phyloP scores from a whole-genome alignment of 2,888 invertebrate species.

The Abrostola tripartita region DNA sequence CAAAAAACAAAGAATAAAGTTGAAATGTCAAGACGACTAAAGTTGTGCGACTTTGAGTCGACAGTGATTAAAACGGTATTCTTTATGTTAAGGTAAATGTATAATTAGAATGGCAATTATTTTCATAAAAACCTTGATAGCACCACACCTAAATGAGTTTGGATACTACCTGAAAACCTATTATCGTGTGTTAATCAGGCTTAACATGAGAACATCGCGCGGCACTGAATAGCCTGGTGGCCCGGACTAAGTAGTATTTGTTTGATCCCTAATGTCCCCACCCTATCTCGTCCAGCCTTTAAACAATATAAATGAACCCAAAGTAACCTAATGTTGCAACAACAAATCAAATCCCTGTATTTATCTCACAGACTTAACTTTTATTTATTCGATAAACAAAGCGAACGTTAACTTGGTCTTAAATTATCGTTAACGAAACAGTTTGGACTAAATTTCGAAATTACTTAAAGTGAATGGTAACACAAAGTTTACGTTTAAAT shows the following conservation, averaged over 20 bases:
- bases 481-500: slow-evolving; percentile 38
- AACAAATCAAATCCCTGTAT: neutral
- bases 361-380: slow-evolving; percentile 1
- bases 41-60: no score
- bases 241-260: slow-evolving; percentile 16
- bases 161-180: neutral
- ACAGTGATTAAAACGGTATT: no score
- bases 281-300: slow-evolving; percentile 6
- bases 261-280: slow-evolving; percentile 14
- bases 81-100: no score
- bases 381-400: neutral
- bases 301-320: slow-evolving; percentile 8
- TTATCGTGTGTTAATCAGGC: neutral
- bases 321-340: neutral
- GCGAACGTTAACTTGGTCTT: neutral
- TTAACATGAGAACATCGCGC: slow-evolving; percentile 7
- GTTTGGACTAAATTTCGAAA: slow-evolving; percentile 24
- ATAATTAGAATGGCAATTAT: no score
- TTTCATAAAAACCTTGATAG: no score
- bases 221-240: slow-evolving; percentile 6
- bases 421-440: slow-evolving; percentile 11
- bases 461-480: slow-evolving; percentile 30
- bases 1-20: no score
- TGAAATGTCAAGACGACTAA: no score
- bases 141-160: no score